These are phyloP conservation scores for Rhinolophus sinicus DNA, from an alignment of 2,113 vertebrate species.

Conservation along the genomic window DNA sequence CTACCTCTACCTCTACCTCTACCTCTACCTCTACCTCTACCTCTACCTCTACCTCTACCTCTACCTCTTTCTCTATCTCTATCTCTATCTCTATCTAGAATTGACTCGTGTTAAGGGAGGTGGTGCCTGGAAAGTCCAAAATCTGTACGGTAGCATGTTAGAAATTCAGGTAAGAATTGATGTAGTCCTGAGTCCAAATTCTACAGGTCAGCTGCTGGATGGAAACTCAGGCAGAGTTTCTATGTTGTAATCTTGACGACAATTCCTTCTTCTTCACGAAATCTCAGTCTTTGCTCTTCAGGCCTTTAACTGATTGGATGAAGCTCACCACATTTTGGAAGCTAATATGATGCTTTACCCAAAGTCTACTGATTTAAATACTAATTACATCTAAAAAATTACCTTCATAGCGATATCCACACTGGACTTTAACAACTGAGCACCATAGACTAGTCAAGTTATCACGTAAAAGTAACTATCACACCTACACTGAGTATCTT, in stretches of 20 bases:
- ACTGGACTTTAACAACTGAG: background rate
- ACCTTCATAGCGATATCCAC: background rate
- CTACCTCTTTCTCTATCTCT: too few species aligned
- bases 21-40: too few species aligned
- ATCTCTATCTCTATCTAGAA: background rate
- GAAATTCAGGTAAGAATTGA: background rate
- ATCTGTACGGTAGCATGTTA: background rate
- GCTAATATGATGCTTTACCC: background rate
- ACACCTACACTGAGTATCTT: background rate
- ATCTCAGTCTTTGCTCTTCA: too few species aligned
- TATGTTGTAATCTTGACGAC: background rate
- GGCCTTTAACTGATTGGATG: too few species aligned
- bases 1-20: too few species aligned
- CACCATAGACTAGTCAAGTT: background rate
- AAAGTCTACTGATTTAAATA: background rate
- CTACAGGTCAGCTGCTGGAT: background rate
- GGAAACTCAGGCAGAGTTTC: background rate
- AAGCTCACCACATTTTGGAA: background rate
- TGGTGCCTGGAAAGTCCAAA: background rate
- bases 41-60: too few species aligned
- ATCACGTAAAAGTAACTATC: background rate
- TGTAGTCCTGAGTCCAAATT: background rate
- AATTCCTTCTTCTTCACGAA: background rate
- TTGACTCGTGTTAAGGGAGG: background rate
- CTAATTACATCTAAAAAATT: background rate